Base-by-base conservation (phyloP, 2,113 vertebrate genomes). In the Phrynosoma platyrhinos region DNA sequence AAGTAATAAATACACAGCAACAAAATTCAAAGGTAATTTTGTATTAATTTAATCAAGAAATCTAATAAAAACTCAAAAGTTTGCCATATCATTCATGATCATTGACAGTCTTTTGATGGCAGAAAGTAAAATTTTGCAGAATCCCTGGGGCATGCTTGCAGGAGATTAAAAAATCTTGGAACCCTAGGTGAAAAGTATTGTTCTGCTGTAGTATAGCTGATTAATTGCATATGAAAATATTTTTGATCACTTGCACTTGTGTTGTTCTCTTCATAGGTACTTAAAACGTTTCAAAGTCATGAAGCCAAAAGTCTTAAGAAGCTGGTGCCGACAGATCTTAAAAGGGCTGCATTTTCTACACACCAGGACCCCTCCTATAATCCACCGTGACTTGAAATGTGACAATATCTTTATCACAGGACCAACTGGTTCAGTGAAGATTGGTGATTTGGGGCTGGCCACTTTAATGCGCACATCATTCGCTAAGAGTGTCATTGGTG, bases 371-470 rank as follows among this genome's bases (percentile, higher is more conserved):
- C 98, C 98, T 8, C 98, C 98, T 40, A 99, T 99, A 87, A 98
- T 99, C 92, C 98, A 99, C 91, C 97, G 98, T 6, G 98, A 99
- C 94, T 97, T 99, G 87, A 99, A 99, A 66, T 99, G 98, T 85
- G 98, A 99, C 96, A 99, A 99, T 95, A 99, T 99, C 95, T 99
- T 99, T 92, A 99, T 99, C 95, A 99, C 98, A 0, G 98, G 98
- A 72, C 98, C 98, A 80, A 99, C 98, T 2, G 98, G 98, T 78
- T 99, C 98, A 4, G 98, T 99, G 81, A 99, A 99, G 94, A 99
- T 99, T 58, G 98, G 98, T 0, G 98, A 99, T 93, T 96, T 99
- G 55, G 98, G 98, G 23, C 95, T 99, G 90, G 98, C 98, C 79
- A 99, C 98, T 42, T 96, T 99, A 81, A 99, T 98, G 98, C 95